Conservation (phyloP, 2,888 invertebrate genomes). For the Choreutis nemorana region DNA sequence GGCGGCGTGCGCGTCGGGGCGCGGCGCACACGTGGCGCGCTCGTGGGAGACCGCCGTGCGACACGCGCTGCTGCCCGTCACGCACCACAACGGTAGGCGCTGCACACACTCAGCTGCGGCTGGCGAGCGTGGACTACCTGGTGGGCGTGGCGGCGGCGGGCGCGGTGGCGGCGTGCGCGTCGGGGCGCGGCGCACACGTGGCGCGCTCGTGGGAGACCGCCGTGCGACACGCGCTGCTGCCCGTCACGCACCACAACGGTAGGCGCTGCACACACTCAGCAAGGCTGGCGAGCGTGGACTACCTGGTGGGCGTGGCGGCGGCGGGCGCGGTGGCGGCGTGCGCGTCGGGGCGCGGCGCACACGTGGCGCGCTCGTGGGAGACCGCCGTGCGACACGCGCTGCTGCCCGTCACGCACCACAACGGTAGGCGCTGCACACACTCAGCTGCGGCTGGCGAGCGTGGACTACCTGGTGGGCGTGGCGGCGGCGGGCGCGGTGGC, state of each 20-base stretch:
- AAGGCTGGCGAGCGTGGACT: constrained; percentile 72
- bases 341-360: constrained; percentile 87
- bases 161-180: constrained; percentile 77
- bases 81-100: constrained; percentile 33
- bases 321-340: constrained; percentile 13
- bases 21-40: constrained; percentile 87
- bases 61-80: constrained; percentile 95
- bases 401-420: constrained; percentile 83
- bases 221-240: constrained; percentile 92
- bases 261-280: constrained; percentile 33
- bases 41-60: constrained; percentile 95
- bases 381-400: constrained; percentile 90
- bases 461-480: constrained; percentile 94
- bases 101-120: constrained; percentile 70
- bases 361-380: constrained; percentile 95
- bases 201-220: constrained; percentile 95
- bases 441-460: constrained; percentile 82
- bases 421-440: constrained; percentile 6
- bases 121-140: constrained; percentile 87
- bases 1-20: constrained; percentile 87
- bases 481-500: constrained; percentile 65
- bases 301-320: constrained; percentile 92
- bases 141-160: constrained; percentile 85
- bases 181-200: constrained; percentile 87
- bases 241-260: constrained; percentile 71